phyloP scores from a whole-genome alignment of 2,888 invertebrate species.

The Gasteruption jaculator region DNA sequence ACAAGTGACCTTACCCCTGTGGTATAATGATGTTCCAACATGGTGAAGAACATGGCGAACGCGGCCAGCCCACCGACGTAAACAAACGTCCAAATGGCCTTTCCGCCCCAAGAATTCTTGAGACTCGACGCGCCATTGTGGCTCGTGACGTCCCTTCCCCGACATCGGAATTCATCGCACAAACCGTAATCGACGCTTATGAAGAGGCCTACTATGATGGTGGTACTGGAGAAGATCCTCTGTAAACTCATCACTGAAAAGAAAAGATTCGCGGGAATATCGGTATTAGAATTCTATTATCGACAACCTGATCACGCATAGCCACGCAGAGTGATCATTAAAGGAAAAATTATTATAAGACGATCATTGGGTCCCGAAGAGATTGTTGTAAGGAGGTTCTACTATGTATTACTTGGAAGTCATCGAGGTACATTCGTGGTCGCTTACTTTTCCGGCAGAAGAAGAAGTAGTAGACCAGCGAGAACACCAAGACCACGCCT shows the following conservation, averaged over 20 bases:
- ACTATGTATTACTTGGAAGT: slow-evolving; percentile 1
- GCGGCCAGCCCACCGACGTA: slow-evolving; percentile 56
- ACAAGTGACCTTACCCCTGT: slow-evolving; percentile 39
- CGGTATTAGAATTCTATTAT: no score
- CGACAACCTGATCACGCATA: no score
- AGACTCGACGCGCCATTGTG: slow-evolving; percentile 32
- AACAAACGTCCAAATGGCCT: slow-evolving; percentile 57
- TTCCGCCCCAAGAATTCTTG: slow-evolving; percentile 52
- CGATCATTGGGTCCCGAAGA: no score
- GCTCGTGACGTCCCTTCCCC: slow-evolving; percentile 50
- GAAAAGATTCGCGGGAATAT: slow-evolving; percentile 11
- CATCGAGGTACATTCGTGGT: neutral
- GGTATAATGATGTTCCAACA: slow-evolving; percentile 51
- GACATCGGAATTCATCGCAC: slow-evolving; percentile 60
- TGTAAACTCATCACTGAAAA: slow-evolving; percentile 58
- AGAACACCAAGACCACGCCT: slow-evolving; percentile 57
- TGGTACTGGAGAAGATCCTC: slow-evolving; percentile 58
- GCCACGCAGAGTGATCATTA: no score
- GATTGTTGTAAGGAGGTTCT: no score
- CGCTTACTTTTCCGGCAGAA: slow-evolving; percentile 59
- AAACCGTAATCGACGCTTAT: slow-evolving; percentile 61
- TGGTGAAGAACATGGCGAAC: slow-evolving; percentile 55
- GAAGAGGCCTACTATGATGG: slow-evolving; percentile 60
- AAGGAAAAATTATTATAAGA: no score
- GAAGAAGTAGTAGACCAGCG: slow-evolving; percentile 59